Conservation (phyloP, 1,140 invertebrate species). For the Sycophila sp. region DNA sequence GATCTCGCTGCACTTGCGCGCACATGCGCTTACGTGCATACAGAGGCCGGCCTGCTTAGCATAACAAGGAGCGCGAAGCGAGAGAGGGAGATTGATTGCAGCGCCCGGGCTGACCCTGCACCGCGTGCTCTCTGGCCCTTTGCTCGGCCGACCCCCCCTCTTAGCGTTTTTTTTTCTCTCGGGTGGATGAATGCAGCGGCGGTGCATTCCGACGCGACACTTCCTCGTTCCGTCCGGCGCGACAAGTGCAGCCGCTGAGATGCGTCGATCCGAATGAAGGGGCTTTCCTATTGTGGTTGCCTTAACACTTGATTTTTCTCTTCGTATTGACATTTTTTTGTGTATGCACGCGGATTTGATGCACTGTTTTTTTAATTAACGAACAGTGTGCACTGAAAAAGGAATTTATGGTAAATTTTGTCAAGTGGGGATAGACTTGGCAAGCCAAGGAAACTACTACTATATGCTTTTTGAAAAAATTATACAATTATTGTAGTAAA, state of each 20-base stretch:
- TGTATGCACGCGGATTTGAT: too few relatives aligned
- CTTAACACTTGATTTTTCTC: background rate
- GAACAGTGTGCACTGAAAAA: too few relatives aligned
- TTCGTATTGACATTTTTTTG: background rate
- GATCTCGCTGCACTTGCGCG: conserved; percentile 7
- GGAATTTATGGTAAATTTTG: too few relatives aligned
- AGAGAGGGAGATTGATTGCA: conserved; percentile 4
- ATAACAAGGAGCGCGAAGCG: background rate
- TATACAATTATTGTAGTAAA: too few relatives aligned
- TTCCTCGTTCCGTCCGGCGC: conserved; percentile 39
- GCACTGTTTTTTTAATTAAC: too few relatives aligned
- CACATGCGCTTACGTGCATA: conserved; percentile 1
- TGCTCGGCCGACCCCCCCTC: background rate
- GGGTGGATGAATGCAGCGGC: conserved; percentile 48
- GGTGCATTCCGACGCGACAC: too few relatives aligned
- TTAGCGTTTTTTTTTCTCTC: conserved; percentile 30
- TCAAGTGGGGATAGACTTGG: too few relatives aligned
- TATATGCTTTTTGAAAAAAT: too few relatives aligned
- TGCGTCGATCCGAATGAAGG: too few relatives aligned
- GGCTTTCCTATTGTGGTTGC: background rate
- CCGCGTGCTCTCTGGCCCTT: background rate
- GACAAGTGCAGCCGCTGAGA: conserved; percentile 45
- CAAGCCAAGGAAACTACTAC: too few relatives aligned
- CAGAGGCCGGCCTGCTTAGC: conserved; percentile 8
- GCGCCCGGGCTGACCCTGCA: background rate